Evolutionary conservation across 2,113 vertebrate species (phyloP).

Genomic region (Dasyurus viverrinus): DNA sequence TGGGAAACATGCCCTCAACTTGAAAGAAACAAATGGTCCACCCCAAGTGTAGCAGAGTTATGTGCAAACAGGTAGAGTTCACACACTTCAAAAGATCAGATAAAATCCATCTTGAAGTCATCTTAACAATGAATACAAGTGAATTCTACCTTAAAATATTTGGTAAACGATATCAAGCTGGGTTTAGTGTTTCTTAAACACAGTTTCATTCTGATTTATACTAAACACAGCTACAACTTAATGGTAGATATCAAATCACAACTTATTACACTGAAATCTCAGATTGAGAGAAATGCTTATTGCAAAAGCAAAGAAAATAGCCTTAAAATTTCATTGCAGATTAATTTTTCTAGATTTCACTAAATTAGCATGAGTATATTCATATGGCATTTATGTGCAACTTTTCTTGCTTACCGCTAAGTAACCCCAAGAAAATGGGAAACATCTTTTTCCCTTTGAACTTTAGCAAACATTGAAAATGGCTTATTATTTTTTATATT

Average conservation of each 20-base stretch:
- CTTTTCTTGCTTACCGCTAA: neutral
- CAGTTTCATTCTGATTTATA: neutral
- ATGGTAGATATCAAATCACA: neutral
- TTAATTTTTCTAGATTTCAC: neutral
- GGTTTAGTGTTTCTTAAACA: neutral
- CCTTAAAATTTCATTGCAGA: neutral
- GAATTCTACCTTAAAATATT: accelerated
- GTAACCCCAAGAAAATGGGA: too few relatives aligned
- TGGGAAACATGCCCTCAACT: too few relatives aligned
- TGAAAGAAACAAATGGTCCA: too few relatives aligned
- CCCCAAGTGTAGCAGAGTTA: too few relatives aligned
- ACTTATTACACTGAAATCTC: neutral
- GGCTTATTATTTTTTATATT: neutral
- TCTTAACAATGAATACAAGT: neutral
- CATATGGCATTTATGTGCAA: neutral
- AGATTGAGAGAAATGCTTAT: neutral
- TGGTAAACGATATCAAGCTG: neutral
- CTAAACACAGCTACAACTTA: neutral
- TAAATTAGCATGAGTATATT: neutral
- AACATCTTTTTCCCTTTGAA: neutral
- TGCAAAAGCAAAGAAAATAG: neutral
- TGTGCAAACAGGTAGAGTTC: too few relatives aligned
- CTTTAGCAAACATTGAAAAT: neutral
- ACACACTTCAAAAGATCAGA: too few relatives aligned
- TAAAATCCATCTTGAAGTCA: neutral